Percentiles rank a stretch among this genome's conserved stretches.
Evolutionary conservation across 2,113 vertebrate species (phyloP).

Genomic region (Nerophis lumbriciformis): DNA sequence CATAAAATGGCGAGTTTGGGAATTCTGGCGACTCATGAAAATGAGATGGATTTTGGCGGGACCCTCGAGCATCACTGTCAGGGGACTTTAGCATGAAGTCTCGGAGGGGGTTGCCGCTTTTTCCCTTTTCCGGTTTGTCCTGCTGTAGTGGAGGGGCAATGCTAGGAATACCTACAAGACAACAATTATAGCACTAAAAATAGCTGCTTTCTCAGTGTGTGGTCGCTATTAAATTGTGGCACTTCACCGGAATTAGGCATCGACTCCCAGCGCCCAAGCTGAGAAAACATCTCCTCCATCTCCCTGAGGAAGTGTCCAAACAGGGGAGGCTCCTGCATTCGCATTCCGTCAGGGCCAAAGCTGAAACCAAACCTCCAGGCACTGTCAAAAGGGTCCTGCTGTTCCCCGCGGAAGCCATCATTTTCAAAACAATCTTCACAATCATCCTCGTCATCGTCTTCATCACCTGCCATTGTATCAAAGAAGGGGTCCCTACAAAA

Average conservation of each 20-base stretch:
- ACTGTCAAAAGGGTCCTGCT: constrained; percentile 58
- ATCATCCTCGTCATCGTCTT: constrained; percentile 55
- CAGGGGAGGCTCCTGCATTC: constrained; percentile 59
- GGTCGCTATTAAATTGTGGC: background rate
- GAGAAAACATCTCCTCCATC: constrained; percentile 73
- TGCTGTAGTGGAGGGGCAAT: constrained; percentile 34
- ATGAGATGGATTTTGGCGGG: constrained; percentile 16
- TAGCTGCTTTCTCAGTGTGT: background rate
- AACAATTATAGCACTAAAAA: background rate
- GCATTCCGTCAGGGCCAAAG: constrained; percentile 62
- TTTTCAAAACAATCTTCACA: constrained; percentile 43
- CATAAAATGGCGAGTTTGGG: constrained; percentile 33
- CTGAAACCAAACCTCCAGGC: constrained; percentile 69
- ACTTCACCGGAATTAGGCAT: constrained; percentile 21
- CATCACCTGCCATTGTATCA: constrained; percentile 69
- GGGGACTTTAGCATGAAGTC: constrained; percentile 71
- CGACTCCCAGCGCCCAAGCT: constrained; percentile 50
- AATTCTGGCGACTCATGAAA: constrained; percentile 23
- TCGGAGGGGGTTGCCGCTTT: constrained; percentile 55
- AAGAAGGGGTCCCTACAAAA: constrained; percentile 71
- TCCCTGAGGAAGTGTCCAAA: constrained; percentile 69
- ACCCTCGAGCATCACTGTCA: constrained; percentile 2
- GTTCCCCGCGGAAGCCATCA: constrained; percentile 36
- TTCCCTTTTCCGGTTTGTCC: constrained; percentile 24
- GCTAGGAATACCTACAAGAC: constrained; percentile 50